Evolutionary conservation across 2,888 invertebrate genomes (phyloP).

Genomic region (Heliconius aoede): DNA sequence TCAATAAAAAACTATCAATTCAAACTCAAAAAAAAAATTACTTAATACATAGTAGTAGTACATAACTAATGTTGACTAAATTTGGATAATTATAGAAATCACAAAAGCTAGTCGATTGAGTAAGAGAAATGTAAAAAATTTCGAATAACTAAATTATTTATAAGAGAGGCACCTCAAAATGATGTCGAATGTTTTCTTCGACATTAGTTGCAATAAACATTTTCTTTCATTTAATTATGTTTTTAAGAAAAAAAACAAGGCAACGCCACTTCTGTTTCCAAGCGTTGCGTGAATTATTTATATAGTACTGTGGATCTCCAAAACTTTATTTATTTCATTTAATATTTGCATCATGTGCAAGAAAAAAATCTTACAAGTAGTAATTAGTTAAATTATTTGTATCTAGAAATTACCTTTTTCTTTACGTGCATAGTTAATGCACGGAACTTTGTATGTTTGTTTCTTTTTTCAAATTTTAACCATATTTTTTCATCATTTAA

Average conservation of each 20-base stretch:
- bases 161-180: neutral
- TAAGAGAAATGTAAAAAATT: neutral
- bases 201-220: neutral
- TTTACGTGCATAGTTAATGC: neutral
- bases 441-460: neutral
- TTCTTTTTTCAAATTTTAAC: too few species aligned
- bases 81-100: neutral
- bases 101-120: neutral
- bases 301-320: neutral
- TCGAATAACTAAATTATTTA: neutral
- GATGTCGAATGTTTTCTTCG: neutral
- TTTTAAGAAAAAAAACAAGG: neutral
- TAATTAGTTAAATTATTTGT: neutral
- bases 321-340: neutral
- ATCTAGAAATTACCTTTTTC: conserved; percentile 8
- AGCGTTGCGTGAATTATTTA: neutral
- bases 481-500: neutral
- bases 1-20: neutral
- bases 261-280: neutral
- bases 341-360: neutral
- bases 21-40: too few species aligned
- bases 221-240: neutral
- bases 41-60: too few species aligned
- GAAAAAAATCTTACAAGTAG: neutral
- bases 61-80: neutral